Evolutionary conservation across 2,888 invertebrate genomes (phyloP), one percentile per base, ranked within the genome.

Genomic region (Stenurella melanura): DNA sequence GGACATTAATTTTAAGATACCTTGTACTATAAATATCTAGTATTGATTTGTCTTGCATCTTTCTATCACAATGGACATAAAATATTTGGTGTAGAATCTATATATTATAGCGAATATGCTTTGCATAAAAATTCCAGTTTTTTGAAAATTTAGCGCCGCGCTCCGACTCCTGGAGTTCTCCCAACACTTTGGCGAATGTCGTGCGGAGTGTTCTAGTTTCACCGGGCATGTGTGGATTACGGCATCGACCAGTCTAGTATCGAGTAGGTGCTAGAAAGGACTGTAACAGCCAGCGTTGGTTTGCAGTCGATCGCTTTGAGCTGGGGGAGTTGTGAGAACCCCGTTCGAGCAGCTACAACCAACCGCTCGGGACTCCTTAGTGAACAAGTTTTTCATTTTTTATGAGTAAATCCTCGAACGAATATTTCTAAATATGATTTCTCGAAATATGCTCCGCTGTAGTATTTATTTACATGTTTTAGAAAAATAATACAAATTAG

Each of bases 201-300:
- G 50, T 56, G 74, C 58, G 74, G 66, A 61, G 57, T 68, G 78
- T 75, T 78, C 80, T 72, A 78, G 71, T 78, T 80, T 75, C 72
- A 80, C 80, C 34, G 81, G 79, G 81, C 79, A 82, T 81, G 81
- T 82, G 79, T 81, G 78, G 78, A 81, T 81, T 75, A 75, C 77
- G 67, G 76, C 81, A 82, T 83, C 83, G 83, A 83, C 81, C 82
- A 79, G 81, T 80, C 79, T 79, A 71, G 77, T 79, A 82, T 82
- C 77, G 82, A 82, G 81, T 81, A 77, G 80, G 78, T 78, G 80
- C 77, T 76, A 77, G 77, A 73, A 64, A 61, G 72, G 63, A 72
- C 70, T 72, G 58, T 63, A 69, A 77, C 68, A 73, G 71, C 54
- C 80, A 80, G 42, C 38, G 75, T 57, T 78, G 78, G 80, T 79